These are phyloP conservation scores for Zaprionus gabonicus DNA, from an alignment of 1,140 invertebrate species.

Conservation along the genomic window DNA sequence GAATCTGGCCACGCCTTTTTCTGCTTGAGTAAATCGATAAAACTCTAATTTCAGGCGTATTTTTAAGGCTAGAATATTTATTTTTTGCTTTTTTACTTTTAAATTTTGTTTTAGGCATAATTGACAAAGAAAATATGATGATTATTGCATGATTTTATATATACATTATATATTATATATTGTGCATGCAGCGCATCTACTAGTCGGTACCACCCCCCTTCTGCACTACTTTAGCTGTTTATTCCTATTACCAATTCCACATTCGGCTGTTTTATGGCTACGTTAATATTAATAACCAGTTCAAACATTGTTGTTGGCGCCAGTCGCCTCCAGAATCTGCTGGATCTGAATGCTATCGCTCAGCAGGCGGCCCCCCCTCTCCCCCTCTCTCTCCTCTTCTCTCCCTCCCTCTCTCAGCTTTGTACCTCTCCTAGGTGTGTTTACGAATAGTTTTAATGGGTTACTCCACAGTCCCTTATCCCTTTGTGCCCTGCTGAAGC, in stretches of 20 bases:
- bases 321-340: slow-evolving; percentile 52
- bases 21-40: no score
- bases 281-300: slow-evolving; percentile 76
- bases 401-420: background rate
- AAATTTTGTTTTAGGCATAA: no score
- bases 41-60: no score
- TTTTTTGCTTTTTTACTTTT: no score
- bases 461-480: slow-evolving; percentile 52
- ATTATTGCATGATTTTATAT: no score
- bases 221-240: slow-evolving; percentile 20
- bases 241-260: slow-evolving; percentile 41
- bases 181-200: no score
- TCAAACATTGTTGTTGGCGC: slow-evolving; percentile 61
- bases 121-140: no score
- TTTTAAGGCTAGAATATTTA: no score
- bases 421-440: slow-evolving; percentile 61
- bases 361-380: slow-evolving; percentile 20
- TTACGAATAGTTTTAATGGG: slow-evolving; percentile 80
- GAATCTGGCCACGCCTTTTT: no score
- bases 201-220: background rate
- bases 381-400: background rate
- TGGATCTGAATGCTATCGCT: slow-evolving; percentile 33
- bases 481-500: slow-evolving; percentile 19
- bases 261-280: slow-evolving; percentile 36
- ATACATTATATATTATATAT: no score